A percentile compares a stretch with the other conserved stretches of the same genome.
Evolutionary conservation across 2,888 invertebrate species (phyloP).

Genomic region (Machimus rusticus): DNA sequence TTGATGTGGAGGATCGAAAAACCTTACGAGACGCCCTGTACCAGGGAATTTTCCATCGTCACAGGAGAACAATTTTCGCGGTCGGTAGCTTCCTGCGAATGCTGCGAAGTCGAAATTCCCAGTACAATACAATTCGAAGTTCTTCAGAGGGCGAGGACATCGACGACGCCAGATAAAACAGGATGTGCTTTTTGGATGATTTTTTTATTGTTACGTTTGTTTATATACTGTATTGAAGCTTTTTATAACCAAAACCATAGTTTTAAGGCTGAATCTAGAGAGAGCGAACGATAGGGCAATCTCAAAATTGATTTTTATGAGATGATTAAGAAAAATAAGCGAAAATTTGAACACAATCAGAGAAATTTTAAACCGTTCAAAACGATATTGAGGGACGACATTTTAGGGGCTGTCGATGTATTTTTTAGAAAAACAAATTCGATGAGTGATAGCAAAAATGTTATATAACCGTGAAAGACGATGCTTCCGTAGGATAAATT

Average conservation of each 20-base stretch:
- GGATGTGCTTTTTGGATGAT: conserved; percentile 3
- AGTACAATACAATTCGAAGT: conserved; percentile 76
- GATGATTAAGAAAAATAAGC: neutral
- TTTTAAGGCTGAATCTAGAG: conserved; percentile 11
- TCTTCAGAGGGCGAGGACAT: conserved; percentile 63
- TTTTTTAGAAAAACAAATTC: neutral
- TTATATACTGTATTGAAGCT: conserved; percentile 26
- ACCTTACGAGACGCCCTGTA: conserved; percentile 76
- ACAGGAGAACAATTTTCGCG: conserved; percentile 78
- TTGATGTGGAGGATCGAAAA: conserved; percentile 73
- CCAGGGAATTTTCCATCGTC: conserved; percentile 80
- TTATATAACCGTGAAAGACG: conserved; percentile 9
- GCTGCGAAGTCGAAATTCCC: conserved; percentile 77
- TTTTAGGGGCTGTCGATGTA: neutral
- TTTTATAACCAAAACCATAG: conserved; percentile 26
- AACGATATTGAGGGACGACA: neutral
- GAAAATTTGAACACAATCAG: neutral
- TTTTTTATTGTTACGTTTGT: conserved; percentile 22
- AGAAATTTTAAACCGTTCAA: neutral
- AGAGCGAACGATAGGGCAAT: neutral
- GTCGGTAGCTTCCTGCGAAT: conserved; percentile 78
- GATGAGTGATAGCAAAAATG: conserved; percentile 14
- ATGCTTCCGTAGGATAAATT: conserved; percentile 36
- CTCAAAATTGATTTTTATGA: neutral
- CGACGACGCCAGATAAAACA: conserved; percentile 62